These are phyloP conservation scores for Volucella bombylans DNA, from an alignment of 2,888 invertebrate genomes.

Conservation along the genomic window DNA sequence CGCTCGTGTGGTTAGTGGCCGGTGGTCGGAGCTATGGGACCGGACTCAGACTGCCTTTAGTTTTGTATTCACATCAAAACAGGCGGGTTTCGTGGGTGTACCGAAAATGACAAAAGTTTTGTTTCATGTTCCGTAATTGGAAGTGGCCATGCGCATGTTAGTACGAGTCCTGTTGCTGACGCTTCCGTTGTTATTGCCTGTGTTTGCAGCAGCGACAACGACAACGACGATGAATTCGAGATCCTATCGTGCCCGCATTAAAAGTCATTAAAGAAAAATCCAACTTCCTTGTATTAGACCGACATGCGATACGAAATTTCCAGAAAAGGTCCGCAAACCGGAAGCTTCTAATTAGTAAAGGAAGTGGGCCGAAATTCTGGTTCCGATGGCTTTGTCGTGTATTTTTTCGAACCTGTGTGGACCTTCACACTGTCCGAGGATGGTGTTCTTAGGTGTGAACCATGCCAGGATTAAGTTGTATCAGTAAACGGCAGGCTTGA, in stretches of 20 bases:
- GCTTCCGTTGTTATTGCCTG: neutral
- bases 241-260: conserved; percentile 54
- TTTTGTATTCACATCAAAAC: neutral
- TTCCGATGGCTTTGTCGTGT: conserved; percentile 1
- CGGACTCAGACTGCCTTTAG: neutral
- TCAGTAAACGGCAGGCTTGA: conserved; percentile 2
- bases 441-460: conserved; percentile 45
- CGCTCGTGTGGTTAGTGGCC: neutral
- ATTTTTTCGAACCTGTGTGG: neutral
- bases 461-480: conserved; percentile 49
- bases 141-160: neutral
- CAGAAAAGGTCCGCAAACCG: conserved; percentile 41
- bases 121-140: conserved; percentile 18
- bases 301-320: conserved; percentile 69
- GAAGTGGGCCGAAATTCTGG: conserved; percentile 5
- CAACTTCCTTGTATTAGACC: conserved; percentile 55
- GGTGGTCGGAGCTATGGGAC: neutral
- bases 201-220: conserved; percentile 18
- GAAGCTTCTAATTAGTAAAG: conserved; percentile 65
- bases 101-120: conserved; percentile 31
- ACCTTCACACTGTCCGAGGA: neutral
- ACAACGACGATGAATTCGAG: conserved; percentile 41
- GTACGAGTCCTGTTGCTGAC: neutral
- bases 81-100: conserved; percentile 1
- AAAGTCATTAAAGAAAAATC: conserved; percentile 55